Evolutionary conservation across 1,140 invertebrate species (phyloP).

Genomic region (Anagrus nilaparvatae): DNA sequence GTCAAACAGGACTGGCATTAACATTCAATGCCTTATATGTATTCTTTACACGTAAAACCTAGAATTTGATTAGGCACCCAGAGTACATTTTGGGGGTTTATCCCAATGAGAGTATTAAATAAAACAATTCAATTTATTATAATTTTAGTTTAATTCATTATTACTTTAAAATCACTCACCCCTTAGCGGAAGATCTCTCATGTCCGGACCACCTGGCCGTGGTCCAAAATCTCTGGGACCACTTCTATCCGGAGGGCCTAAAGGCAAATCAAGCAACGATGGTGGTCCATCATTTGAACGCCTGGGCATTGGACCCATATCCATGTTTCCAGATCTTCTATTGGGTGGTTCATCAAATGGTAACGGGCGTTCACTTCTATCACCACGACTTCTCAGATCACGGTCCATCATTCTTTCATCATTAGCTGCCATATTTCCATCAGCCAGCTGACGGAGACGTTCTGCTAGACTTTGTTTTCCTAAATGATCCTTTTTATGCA

Average conservation of each 20-base stretch:
- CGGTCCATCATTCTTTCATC: slow-evolving; percentile 33
- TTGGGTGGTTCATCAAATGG: slow-evolving; percentile 2
- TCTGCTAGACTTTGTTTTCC: slow-evolving; percentile 37
- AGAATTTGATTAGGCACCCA: no score
- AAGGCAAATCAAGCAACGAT: slow-evolving; percentile 33
- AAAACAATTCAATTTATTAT: no score
- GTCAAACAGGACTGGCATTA: no score
- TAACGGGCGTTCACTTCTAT: not conserved
- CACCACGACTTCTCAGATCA: slow-evolving; percentile 17
- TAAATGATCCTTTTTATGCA: slow-evolving; percentile 26
- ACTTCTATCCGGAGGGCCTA: slow-evolving; percentile 13
- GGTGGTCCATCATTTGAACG: slow-evolving; percentile 27
- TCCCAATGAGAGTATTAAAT: no score
- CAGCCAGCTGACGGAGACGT: slow-evolving; percentile 37
- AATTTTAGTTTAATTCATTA: no score
- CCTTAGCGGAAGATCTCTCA: no score
- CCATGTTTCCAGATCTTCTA: slow-evolving; percentile 22
- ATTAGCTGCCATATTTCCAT: slow-evolving; percentile 33
- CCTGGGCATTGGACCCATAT: slow-evolving; percentile 22
- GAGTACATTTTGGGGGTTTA: no score
- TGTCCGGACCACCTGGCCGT: slow-evolving; percentile 26
- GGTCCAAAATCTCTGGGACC: no score
- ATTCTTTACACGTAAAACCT: no score
- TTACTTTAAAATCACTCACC: no score
- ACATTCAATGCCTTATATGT: no score